Percentiles rank a stretch among this genome's conserved stretches.
phyloP scores from a whole-genome alignment of 2,888 invertebrate genomes.

The Leptinotarsa haldemani region DNA sequence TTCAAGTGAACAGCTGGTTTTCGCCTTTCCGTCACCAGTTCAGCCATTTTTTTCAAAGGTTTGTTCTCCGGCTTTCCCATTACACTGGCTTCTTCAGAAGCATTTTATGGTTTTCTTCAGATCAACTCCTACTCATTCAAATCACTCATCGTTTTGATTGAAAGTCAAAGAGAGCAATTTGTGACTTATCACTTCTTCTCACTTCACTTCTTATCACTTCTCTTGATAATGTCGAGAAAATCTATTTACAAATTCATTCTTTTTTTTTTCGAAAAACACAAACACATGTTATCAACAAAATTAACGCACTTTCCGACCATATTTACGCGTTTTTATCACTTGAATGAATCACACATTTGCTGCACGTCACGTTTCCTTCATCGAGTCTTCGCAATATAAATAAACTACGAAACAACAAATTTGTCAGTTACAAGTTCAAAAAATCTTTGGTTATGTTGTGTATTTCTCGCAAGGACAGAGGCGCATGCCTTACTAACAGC shows the following conservation, averaged over 20 bases:
- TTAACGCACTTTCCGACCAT: not conserved
- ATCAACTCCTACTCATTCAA: not conserved
- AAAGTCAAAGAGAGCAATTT: too few species aligned
- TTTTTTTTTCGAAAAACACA: not conserved
- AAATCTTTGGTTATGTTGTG: constrained; percentile 17
- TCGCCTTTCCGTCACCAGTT: constrained; percentile 59
- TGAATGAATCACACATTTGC: not conserved
- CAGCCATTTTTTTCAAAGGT: constrained; percentile 59
- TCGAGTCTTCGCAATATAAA: not conserved
- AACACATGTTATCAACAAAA: not conserved
- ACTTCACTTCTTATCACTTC: too few species aligned
- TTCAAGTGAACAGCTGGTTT: constrained; percentile 64
- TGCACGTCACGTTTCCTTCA: not conserved
- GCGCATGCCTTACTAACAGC: constrained; percentile 24
- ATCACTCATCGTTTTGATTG: too few species aligned
- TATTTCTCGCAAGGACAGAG: constrained; percentile 9
- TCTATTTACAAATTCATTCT: too few species aligned
- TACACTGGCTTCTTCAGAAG: constrained; percentile 38
- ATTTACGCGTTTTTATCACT: not conserved
- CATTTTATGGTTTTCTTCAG: not conserved
- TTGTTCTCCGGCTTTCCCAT: constrained; percentile 60
- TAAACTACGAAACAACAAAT: constrained; percentile 6
- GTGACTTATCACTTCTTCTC: too few species aligned
- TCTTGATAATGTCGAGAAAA: too few species aligned
- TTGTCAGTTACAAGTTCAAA: constrained; percentile 8